phyloP scores from a whole-genome alignment of 2,113 vertebrate genomes.

The Pseudonaja textilis region DNA sequence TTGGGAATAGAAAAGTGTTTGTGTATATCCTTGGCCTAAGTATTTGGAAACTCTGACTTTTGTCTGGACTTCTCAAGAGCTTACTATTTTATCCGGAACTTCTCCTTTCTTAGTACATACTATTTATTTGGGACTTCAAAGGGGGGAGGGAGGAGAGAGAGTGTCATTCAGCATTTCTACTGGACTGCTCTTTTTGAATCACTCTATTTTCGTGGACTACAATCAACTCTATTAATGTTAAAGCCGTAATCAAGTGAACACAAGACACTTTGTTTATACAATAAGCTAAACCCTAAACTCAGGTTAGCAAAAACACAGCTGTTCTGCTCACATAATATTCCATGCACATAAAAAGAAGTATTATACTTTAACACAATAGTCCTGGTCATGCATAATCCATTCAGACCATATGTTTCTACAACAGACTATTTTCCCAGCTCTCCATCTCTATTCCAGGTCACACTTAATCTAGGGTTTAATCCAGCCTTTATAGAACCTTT shows the following conservation, averaged over 20 bases:
- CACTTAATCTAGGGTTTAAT: neutral
- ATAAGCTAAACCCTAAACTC: neutral
- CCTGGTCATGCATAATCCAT: neutral
- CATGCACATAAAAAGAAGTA: neutral
- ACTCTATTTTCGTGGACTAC: neutral
- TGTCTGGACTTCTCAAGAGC: neutral
- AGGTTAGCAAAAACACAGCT: neutral
- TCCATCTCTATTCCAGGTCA: neutral
- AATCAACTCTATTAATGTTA: neutral
- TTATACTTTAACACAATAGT: neutral
- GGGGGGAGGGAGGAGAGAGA: neutral
- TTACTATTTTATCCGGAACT: neutral
- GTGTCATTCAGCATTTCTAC: neutral
- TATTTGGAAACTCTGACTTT: neutral
- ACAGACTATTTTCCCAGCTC: neutral
- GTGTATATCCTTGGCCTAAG: neutral
- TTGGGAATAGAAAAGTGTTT: neutral
- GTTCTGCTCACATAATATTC: neutral
- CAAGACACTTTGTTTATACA: neutral
- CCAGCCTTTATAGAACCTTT: neutral
- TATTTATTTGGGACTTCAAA: neutral
- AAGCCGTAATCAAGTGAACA: neutral
- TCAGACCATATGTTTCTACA: neutral
- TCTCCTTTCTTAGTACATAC: neutral
- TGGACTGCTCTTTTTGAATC: neutral